A percentile compares a stretch with the other conserved stretches of the same genome.
phyloP scores from a whole-genome alignment of 2,113 vertebrate species.

The Aldabrachelys gigantea region DNA sequence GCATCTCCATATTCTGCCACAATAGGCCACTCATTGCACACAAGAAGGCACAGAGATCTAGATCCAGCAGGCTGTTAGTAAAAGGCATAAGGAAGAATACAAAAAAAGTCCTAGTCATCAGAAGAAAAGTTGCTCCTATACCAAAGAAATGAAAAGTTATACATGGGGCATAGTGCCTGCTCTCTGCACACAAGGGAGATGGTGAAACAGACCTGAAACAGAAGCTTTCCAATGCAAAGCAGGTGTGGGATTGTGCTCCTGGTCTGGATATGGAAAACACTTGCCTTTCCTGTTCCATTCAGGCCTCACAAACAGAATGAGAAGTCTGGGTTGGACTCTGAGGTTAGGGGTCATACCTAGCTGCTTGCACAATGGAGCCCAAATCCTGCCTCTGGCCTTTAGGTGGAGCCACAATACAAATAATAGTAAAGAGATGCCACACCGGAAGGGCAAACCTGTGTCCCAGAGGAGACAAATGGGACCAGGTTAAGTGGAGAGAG shows the following conservation, averaged over 20 bases:
- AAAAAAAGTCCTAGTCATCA: conserved; percentile 22
- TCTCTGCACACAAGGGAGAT: neutral
- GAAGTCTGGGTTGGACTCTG: neutral
- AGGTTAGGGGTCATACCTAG: neutral
- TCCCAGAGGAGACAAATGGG: neutral
- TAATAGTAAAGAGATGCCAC: neutral
- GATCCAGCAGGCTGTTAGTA: neutral
- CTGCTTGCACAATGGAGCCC: neutral
- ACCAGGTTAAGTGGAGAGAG: neutral
- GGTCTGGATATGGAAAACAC: neutral
- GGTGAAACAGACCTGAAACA: neutral
- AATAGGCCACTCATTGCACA: rapidly evolving
- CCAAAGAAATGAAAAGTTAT: neutral
- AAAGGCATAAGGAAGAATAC: conserved; percentile 21
- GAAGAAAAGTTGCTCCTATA: neutral
- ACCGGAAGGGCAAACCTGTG: neutral
- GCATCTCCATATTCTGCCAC: rapidly evolving
- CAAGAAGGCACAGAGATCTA: rapidly evolving
- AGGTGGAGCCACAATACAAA: neutral
- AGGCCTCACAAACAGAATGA: neutral
- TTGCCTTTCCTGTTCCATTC: neutral
- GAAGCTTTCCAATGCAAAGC: neutral
- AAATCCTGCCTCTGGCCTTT: neutral
- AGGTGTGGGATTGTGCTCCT: rapidly evolving
- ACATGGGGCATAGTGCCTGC: neutral